Base-by-base conservation (phyloP, 2,113 vertebrate species). In the Corythoichthys haematopterus region DNA sequence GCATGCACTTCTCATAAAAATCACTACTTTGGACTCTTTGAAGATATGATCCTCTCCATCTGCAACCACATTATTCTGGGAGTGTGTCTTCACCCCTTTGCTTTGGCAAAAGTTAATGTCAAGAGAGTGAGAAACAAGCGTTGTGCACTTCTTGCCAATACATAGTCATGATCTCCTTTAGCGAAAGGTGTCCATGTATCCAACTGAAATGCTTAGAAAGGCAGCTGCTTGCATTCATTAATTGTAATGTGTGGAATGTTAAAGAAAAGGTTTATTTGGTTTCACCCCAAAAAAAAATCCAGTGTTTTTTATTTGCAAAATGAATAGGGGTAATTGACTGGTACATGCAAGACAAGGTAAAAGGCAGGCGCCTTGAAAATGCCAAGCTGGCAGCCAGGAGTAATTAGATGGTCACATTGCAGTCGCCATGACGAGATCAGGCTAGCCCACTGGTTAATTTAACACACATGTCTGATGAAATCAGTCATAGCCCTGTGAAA, bases 31-130 rank as follows among this genome's bases (percentile, higher is more conserved):
- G 83, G 71, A 74, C 70, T 71, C 84, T 88, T 88, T 88, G 78
- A 88, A 89, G 84, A 87, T 86, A 78, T 79, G 80, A 87, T 85
- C 76, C 77, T 79, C 80, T 81, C 85, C 87, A 90, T 89, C 83
- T 87, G 86, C 74, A 74, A 71, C 74, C 70, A 66, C 80, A 67
- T 84, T 70, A 56, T 79, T 83, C 76, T 81, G 51, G 78, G 78
- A 79, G 80, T 84, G 80, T 84, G 84, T 87, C 83, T 78, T 84
- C 65, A 50, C 50, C 84, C 71, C 36, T 72, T 85, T 79, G 78
- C 76, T 87, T 80, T 83, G 84, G 84, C 79, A 81, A 77, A 80
- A 74, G 46, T 82, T 81, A 80, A 81, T 85, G 61, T 77, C 74
- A 67, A 67, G 61, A 83, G 69, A 72, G 79, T 77, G 50, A 11